phyloP scores from a whole-genome alignment of 2,113 vertebrate species.

The Peromyscus polionotus region DNA sequence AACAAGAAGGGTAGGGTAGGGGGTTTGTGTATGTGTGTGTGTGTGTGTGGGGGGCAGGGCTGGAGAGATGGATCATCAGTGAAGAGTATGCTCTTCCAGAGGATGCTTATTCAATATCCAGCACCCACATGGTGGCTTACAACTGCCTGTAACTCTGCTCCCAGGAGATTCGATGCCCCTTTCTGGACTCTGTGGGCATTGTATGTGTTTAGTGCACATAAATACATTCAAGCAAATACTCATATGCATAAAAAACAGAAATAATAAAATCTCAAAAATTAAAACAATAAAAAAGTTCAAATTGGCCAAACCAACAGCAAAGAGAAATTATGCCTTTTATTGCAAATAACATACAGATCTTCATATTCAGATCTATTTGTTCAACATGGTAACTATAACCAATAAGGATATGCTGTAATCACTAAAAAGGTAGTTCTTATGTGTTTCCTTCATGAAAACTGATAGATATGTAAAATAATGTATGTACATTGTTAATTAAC shows the following conservation, averaged over 20 bases:
- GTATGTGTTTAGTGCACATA: neutral
- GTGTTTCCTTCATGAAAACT: neutral
- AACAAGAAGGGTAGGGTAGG: neutral
- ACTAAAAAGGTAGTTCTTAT: neutral
- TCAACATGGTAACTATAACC: neutral
- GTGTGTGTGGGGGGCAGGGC: neutral
- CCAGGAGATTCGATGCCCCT: neutral
- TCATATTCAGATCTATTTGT: neutral
- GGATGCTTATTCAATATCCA: neutral
- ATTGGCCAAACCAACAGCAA: neutral
- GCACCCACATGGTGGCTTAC: neutral
- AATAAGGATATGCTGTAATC: neutral
- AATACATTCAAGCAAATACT: neutral
- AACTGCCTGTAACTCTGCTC: neutral
- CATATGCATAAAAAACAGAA: neutral
- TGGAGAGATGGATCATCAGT: neutral
- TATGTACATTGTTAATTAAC: neutral
- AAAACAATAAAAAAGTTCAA: constrained; percentile 30
- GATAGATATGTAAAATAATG: neutral
- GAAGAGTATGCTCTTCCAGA: neutral
- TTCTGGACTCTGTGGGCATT: neutral
- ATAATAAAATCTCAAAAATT: neutral
- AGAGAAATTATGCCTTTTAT: constrained; percentile 36
- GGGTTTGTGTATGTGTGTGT: no score
- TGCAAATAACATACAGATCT: neutral